Conservation (phyloP, 2,888 invertebrate genomes). For the Orthonychiurus folsomi region DNA sequence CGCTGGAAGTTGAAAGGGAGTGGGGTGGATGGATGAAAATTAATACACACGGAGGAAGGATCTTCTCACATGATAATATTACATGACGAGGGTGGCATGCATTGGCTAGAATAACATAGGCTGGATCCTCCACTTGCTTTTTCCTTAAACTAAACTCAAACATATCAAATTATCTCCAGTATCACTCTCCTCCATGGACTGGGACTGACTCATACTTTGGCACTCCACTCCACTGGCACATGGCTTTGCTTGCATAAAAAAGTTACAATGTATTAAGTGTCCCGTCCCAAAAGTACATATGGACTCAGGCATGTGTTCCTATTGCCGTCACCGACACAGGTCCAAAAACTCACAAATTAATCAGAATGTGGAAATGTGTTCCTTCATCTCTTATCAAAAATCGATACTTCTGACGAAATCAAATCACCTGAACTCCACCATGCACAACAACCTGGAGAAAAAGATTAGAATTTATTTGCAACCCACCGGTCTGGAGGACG, state of each 20-base stretch:
- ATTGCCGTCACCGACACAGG: not conserved
- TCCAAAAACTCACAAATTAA: not conserved
- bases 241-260: not conserved
- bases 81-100: no score
- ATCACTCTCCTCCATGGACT: not conserved
- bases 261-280: not conserved
- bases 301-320: no score
- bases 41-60: not conserved
- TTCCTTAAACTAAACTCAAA: not conserved
- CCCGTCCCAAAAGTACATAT: no score
- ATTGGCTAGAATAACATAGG: no score
- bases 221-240: not conserved
- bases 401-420: no score
- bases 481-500: no score
- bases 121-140: no score
- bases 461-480: no score
- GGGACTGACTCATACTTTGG: not conserved
- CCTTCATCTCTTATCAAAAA: no score
- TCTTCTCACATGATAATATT: not conserved
- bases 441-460: no score
- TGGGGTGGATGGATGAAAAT: not conserved
- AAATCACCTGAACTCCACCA: no score
- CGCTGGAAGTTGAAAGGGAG: not conserved
- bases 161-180: not conserved
- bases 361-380: no score